Evolutionary conservation across 2,797 vertebrate species (phyloP).

Genomic region (Pipistrellus nathusii): DNA sequence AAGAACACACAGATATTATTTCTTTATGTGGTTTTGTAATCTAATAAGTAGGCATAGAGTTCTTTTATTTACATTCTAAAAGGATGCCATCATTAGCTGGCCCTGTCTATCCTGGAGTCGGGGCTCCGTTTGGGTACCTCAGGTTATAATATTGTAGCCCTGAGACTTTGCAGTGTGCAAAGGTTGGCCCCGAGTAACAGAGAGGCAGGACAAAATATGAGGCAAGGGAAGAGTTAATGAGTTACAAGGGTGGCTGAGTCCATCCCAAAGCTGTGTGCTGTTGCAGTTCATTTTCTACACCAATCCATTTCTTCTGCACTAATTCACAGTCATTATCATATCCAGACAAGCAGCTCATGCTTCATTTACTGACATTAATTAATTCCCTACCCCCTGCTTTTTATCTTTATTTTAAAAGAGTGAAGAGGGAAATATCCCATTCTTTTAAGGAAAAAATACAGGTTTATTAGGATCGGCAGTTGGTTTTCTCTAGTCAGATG

Average conservation of each 20-base stretch:
- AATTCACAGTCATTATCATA: constrained; percentile 86
- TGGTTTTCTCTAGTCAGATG: constrained; percentile 56
- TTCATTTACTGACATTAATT: constrained; percentile 87
- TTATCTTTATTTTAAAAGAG: constrained; percentile 84
- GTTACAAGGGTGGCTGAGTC: background rate
- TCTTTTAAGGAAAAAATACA: constrained; percentile 72
- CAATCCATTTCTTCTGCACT: constrained; percentile 84
- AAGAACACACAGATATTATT: background rate
- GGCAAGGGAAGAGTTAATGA: constrained; percentile 54
- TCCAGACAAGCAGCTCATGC: constrained; percentile 83
- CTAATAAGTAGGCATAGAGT: background rate
- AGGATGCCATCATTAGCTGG: background rate
- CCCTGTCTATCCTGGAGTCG: background rate
- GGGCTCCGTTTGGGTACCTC: background rate
- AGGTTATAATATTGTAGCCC: background rate
- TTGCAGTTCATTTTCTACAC: constrained; percentile 74
- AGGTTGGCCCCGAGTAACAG: background rate
- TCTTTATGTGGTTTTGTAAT: background rate
- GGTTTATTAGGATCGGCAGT: constrained; percentile 58
- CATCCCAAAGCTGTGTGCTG: constrained; percentile 50
- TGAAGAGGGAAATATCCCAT: constrained; percentile 67
- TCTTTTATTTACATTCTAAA: constrained; percentile 15
- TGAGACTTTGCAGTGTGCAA: background rate
- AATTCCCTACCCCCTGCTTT: constrained; percentile 80
- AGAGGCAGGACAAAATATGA: background rate